Evolutionary conservation across 1,140 invertebrate genomes (phyloP).

Genomic region (Drosophila rufa): DNA sequence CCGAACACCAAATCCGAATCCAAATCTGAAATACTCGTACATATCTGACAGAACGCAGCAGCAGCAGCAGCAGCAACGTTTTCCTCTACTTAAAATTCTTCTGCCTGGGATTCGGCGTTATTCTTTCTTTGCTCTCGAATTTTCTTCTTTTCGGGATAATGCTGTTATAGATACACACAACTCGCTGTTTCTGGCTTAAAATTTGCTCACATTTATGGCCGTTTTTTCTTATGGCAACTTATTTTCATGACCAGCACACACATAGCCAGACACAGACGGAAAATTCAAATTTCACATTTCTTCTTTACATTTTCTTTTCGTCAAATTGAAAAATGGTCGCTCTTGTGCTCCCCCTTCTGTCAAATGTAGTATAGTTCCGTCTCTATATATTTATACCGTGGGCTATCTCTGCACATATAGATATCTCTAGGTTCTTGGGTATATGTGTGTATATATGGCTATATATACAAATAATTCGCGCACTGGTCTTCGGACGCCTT

Average conservation of each 20-base stretch:
- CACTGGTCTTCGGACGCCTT: conserved; percentile 63
- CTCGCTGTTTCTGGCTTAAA: conserved; percentile 31
- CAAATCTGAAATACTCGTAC: conserved; percentile 18
- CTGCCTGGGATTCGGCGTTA: background rate
- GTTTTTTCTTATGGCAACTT: conserved; percentile 38
- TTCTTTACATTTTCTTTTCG: conserved; percentile 54
- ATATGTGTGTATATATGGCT: conserved; percentile 36
- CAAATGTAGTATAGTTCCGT: conserved; percentile 52
- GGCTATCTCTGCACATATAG: conserved; percentile 43
- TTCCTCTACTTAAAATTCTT: conserved; percentile 22
- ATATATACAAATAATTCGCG: conserved; percentile 61
- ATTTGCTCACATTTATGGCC: conserved; percentile 41
- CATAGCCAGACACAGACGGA: conserved; percentile 10
- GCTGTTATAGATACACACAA: conserved; percentile 49
- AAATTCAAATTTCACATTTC: conserved; percentile 48
- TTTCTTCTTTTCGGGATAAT: conserved; percentile 37
- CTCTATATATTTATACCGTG: conserved; percentile 38
- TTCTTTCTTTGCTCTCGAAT: conserved; percentile 7
- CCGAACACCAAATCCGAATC: conserved; percentile 20
- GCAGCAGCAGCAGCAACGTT: conserved; percentile 5
- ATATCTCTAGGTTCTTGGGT: conserved; percentile 33
- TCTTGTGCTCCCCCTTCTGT: conserved; percentile 9
- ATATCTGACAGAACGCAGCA: conserved; percentile 34
- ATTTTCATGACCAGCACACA: conserved; percentile 61
- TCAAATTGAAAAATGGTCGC: conserved; percentile 50